Evolutionary conservation across 1,140 invertebrate genomes (phyloP).

Genomic region (Nasonia vitripennis): DNA sequence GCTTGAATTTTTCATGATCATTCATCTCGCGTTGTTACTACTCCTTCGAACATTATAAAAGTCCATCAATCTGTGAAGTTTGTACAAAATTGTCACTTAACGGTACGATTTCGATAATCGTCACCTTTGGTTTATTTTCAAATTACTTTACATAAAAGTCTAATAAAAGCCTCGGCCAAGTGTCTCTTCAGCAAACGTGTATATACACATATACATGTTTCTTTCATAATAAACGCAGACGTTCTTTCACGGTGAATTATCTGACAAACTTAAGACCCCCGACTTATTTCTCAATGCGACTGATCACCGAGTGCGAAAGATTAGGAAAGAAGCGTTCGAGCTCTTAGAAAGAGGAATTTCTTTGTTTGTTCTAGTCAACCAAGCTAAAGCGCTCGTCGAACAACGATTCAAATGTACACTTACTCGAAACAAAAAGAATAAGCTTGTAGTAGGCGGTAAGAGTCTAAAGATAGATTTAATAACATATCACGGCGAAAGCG

Average conservation of each 20-base stretch:
- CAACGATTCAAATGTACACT: too few species aligned
- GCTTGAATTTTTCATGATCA: conserved; percentile 31
- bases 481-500: background rate
- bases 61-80: conserved; percentile 11
- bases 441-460: too few species aligned
- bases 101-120: background rate
- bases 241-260: too few species aligned
- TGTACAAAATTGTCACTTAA: conserved; percentile 14
- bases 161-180: conserved; percentile 17
- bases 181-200: background rate
- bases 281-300: too few species aligned
- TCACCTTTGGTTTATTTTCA: background rate
- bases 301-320: too few species aligned
- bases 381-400: too few species aligned
- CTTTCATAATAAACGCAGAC: background rate
- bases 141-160: background rate
- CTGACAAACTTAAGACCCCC: too few species aligned
- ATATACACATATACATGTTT: background rate
- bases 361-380: too few species aligned
- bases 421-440: too few species aligned
- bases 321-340: too few species aligned
- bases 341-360: too few species aligned
- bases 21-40: conserved; percentile 24
- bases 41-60: conserved; percentile 28
- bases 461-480: too few species aligned